These are phyloP conservation scores for Artemia franciscana DNA, from an alignment of 1,140 invertebrate genomes.

Conservation along the genomic window DNA sequence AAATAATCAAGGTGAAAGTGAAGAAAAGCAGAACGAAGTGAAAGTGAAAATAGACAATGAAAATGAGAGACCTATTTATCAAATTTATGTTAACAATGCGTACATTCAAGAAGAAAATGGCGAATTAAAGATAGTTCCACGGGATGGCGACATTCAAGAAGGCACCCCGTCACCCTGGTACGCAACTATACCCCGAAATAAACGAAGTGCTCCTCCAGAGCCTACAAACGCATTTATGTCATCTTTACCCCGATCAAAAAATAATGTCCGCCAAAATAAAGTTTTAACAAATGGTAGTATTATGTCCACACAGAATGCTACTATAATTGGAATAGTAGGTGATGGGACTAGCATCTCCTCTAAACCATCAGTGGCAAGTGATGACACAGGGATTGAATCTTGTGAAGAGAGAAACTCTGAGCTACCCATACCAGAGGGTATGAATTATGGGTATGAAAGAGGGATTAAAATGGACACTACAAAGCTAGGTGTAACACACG, in stretches of 20 bases:
- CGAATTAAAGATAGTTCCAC: constrained; percentile 14
- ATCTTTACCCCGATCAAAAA: constrained; percentile 8
- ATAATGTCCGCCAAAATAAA: constrained; percentile 3
- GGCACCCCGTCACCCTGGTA: background rate
- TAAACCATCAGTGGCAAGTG: constrained; percentile 9
- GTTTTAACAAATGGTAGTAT: constrained; percentile 10
- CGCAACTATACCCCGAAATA: constrained; percentile 4
- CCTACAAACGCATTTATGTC: background rate
- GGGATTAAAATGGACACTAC: background rate
- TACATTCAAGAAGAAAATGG: constrained; percentile 15
- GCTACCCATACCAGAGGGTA: background rate
- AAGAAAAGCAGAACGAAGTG: background rate
- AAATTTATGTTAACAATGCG: constrained; percentile 13
- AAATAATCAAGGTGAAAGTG: background rate
- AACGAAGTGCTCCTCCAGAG: background rate
- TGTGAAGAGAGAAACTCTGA: background rate
- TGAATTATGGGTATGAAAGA: background rate
- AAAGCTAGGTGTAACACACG: constrained; percentile 6
- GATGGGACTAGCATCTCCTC: constrained; percentile 9
- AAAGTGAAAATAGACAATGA: background rate
- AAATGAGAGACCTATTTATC: constrained; percentile 11
- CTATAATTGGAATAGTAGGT: background rate
- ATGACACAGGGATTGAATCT: constrained; percentile 7
- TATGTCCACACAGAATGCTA: constrained; percentile 2
- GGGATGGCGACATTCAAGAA: constrained; percentile 10